These are phyloP conservation scores for Gavia stellata DNA, from an alignment of 2,113 vertebrate genomes.

Conservation along the genomic window DNA sequence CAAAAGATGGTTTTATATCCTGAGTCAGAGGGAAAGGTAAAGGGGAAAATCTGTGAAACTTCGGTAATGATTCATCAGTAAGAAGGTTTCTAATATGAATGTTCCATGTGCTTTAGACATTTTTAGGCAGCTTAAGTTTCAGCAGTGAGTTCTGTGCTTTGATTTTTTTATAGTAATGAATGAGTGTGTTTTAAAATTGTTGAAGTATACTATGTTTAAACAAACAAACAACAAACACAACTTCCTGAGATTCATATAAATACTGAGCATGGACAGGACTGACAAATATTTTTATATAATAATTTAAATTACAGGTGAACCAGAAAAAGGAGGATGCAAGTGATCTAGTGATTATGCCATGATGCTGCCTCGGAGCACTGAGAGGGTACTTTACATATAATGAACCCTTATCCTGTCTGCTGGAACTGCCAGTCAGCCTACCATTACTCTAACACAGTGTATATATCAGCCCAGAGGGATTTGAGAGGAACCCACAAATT, in stretches of 20 bases:
- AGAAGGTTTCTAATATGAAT: not conserved
- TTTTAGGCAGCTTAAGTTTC: not conserved
- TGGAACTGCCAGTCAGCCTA: not conserved
- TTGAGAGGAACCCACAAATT: not conserved
- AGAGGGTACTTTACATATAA: not conserved
- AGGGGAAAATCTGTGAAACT: not conserved
- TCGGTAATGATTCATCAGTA: not conserved
- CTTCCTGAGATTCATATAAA: not conserved
- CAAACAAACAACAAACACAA: not conserved
- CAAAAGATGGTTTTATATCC: not conserved
- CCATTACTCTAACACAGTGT: not conserved
- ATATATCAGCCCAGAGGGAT: not conserved
- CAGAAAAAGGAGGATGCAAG: not conserved
- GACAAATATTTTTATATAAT: not conserved
- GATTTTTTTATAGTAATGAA: not conserved
- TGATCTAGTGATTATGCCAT: not conserved
- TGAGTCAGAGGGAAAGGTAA: not conserved
- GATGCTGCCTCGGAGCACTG: not conserved
- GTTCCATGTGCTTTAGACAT: not conserved
- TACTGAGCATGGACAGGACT: not conserved
- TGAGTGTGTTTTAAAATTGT: not conserved
- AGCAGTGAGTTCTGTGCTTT: not conserved
- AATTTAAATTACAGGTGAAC: constrained; percentile 7
- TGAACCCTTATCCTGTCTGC: not conserved
- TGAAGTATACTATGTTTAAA: not conserved